A percentile compares a stretch with the other conserved stretches of the same genome.
These are phyloP conservation scores for Polyploca ridens DNA, from an alignment of 2,888 invertebrate genomes.

Conservation along the genomic window DNA sequence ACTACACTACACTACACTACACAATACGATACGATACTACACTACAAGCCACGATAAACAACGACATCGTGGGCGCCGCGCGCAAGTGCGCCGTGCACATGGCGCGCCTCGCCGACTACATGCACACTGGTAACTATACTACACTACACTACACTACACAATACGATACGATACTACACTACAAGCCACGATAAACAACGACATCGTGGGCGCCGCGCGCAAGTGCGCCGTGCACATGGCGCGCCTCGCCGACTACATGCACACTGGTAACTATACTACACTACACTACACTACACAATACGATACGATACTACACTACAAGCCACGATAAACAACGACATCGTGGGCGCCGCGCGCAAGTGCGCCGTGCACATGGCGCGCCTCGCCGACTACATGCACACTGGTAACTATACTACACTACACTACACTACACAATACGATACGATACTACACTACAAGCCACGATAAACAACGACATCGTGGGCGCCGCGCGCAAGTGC, in stretches of 20 bases:
- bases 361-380: conserved; percentile 5
- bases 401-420: background rate
- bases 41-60: too few relatives aligned
- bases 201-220: too few relatives aligned
- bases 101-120: conserved; percentile 5
- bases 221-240: too few relatives aligned
- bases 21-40: too few relatives aligned
- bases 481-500: too few relatives aligned
- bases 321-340: too few relatives aligned
- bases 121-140: background rate
- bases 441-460: background rate
- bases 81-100: conserved; percentile 5
- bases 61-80: conserved; percentile 86
- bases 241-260: too few relatives aligned
- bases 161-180: background rate
- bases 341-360: conserved; percentile 7
- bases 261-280: too few relatives aligned
- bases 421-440: background rate
- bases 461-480: too few relatives aligned
- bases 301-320: too few relatives aligned
- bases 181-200: too few relatives aligned
- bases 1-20: background rate
- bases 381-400: conserved; percentile 2
- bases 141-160: background rate
- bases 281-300: background rate